A percentile compares a stretch with the other conserved stretches of the same genome.
These are phyloP conservation scores for Isaurus tuberculatus DNA, from an alignment of 92 coral and sea anemone genomes.

Conservation along the genomic window DNA sequence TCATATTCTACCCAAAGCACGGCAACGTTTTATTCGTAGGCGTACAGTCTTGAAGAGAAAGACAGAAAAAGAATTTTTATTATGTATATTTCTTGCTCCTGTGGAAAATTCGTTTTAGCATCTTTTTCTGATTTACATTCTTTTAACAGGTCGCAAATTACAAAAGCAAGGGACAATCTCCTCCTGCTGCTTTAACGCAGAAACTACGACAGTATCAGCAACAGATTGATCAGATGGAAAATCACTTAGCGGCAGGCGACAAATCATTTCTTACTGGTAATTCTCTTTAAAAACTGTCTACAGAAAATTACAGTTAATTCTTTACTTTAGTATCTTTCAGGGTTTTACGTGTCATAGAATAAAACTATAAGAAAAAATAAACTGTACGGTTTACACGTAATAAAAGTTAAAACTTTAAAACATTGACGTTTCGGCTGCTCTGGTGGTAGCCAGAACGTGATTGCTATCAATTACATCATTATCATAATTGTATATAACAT, in stretches of 20 bases:
- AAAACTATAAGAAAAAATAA: too few relatives aligned
- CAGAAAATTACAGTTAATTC: background rate
- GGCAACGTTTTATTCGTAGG: too few relatives aligned
- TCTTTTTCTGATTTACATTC: background rate
- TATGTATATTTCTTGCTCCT: background rate
- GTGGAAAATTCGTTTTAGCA: background rate
- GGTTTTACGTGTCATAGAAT: background rate
- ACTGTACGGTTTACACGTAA: too few relatives aligned
- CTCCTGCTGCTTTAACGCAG: conserved; percentile 64
- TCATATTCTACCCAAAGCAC: too few relatives aligned
- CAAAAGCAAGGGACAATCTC: conserved; percentile 71
- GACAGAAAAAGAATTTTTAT: too few relatives aligned
- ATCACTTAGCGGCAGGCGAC: conserved; percentile 69
- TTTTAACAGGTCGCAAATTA: conserved; percentile 64
- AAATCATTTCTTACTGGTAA: conserved; percentile 63
- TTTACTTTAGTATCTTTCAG: background rate
- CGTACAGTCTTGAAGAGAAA: too few relatives aligned
- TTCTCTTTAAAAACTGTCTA: background rate
- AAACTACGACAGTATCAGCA: conserved; percentile 69
- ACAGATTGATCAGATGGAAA: conserved; percentile 65
- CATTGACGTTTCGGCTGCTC: too few relatives aligned
- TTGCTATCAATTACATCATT: too few relatives aligned
- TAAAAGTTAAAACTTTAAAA: too few relatives aligned
- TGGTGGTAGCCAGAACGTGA: too few relatives aligned
- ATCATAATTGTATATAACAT: too few relatives aligned